Evolutionary conservation across 2,888 invertebrate genomes (phyloP).

Genomic region (Chymomyza amoena): DNA sequence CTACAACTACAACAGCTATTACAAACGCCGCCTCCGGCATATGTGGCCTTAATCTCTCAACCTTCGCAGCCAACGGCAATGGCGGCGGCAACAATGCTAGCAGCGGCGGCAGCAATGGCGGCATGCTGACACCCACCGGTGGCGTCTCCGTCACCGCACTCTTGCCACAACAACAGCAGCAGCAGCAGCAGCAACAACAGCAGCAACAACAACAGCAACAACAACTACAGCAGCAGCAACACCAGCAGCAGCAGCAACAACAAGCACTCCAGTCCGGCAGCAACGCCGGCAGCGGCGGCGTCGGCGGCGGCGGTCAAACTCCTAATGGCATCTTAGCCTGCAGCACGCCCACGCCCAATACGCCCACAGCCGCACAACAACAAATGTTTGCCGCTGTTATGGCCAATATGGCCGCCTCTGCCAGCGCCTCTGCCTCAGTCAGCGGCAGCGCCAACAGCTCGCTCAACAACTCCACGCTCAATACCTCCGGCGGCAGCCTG

Average conservation of each 20-base stretch:
- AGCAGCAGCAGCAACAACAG: constrained; percentile 34
- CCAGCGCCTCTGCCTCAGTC: constrained; percentile 74
- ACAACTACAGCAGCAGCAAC: constrained; percentile 31
- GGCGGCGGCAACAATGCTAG: constrained; percentile 20
- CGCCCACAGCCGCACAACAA: constrained; percentile 59
- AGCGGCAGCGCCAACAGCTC: constrained; percentile 52
- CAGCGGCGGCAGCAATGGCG: constrained; percentile 18
- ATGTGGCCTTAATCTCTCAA: constrained; percentile 76
- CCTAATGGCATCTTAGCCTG: constrained; percentile 53
- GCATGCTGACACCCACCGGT: constrained; percentile 32
- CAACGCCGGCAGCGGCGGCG: constrained; percentile 42
- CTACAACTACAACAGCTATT: constrained; percentile 72
- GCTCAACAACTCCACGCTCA: constrained; percentile 58
- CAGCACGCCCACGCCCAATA: constrained; percentile 49
- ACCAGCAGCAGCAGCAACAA: constrained; percentile 20
- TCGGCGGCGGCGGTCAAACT: constrained; percentile 45
- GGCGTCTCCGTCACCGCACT: constrained; percentile 46
- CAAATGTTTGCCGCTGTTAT: constrained; percentile 75
- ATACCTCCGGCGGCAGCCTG: constrained; percentile 55
- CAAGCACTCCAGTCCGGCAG: constrained; percentile 28
- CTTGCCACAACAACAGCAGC: constrained; percentile 37
- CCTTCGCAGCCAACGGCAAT: constrained; percentile 73
- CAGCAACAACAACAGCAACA: constrained; percentile 28
- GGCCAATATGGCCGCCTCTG: constrained; percentile 73
- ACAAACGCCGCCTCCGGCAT: constrained; percentile 75